These are phyloP conservation scores for Brachirus orientalis DNA, from an alignment of 2,113 vertebrate genomes.

Conservation along the genomic window DNA sequence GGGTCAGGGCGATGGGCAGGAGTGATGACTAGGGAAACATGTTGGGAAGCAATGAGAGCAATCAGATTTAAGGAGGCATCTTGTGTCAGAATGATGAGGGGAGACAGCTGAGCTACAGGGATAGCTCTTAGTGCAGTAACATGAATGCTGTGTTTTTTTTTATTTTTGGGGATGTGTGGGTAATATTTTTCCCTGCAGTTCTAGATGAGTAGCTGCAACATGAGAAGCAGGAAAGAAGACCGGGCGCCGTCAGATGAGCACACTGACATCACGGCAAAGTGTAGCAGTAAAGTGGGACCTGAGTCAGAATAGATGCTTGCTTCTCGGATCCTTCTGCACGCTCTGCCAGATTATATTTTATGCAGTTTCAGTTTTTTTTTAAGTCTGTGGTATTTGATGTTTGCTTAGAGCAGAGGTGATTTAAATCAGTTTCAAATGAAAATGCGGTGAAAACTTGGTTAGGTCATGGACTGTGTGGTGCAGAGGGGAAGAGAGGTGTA, in stretches of 20 bases:
- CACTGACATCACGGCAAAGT: conserved; percentile 49
- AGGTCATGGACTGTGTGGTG: too few relatives aligned
- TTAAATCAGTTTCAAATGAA: too few relatives aligned
- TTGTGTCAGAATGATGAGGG: conserved; percentile 61
- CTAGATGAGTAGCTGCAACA: conserved; percentile 63
- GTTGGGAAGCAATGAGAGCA: conserved; percentile 50
- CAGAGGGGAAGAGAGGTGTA: background rate
- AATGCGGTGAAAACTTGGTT: background rate
- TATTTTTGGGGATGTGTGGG: conserved; percentile 44
- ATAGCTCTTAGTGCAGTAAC: conserved; percentile 56
- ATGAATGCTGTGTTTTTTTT: conserved; percentile 37
- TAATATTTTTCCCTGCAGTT: conserved; percentile 64
- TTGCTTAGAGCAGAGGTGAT: too few relatives aligned
- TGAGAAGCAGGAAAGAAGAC: conserved; percentile 66
- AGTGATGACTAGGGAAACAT: conserved; percentile 55
- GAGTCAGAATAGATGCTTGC: conserved; percentile 47
- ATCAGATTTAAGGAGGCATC: conserved; percentile 55
- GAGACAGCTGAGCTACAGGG: conserved; percentile 42
- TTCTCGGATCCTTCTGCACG: conserved; percentile 7
- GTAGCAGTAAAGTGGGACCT: conserved; percentile 27
- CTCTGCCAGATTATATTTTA: background rate
- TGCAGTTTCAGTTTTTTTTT: background rate
- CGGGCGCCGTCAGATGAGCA: conserved; percentile 47
- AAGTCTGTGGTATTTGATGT: background rate
- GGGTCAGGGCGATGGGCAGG: conserved; percentile 45